A percentile compares a stretch with the other conserved stretches of the same genome.
These are phyloP conservation scores for Sebastes diaconus DNA, from an alignment of 2,797 vertebrate genomes.

Conservation along the genomic window DNA sequence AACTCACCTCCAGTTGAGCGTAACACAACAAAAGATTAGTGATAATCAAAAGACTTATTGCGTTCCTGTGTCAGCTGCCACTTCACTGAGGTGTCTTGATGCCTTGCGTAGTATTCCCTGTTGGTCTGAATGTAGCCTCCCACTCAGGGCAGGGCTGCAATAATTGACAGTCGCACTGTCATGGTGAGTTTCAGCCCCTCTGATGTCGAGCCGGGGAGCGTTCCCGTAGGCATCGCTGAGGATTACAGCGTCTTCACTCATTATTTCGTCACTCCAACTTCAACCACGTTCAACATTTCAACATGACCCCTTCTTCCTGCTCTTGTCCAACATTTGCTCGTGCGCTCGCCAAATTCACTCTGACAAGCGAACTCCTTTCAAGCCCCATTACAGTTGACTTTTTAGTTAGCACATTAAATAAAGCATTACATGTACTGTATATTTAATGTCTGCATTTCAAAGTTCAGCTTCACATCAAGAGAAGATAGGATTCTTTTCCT, in stretches of 20 bases:
- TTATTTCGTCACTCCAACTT: constrained; percentile 75
- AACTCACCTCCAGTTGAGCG: constrained; percentile 43
- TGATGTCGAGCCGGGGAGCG: constrained; percentile 59
- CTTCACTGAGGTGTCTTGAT: constrained; percentile 39
- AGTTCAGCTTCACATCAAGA: neutral
- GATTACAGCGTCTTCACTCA: constrained; percentile 70
- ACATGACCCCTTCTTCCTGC: constrained; percentile 40
- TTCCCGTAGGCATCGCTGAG: constrained; percentile 45
- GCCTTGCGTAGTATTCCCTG: constrained; percentile 26
- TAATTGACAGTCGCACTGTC: constrained; percentile 60
- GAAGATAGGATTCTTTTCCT: neutral
- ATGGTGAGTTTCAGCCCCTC: constrained; percentile 56
- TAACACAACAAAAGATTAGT: constrained; percentile 31
- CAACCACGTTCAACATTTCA: constrained; percentile 56
- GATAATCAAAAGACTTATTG: constrained; percentile 32
- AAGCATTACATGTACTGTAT: neutral
- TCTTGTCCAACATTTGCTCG: constrained; percentile 25
- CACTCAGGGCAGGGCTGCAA: constrained; percentile 47
- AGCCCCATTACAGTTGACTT: constrained; percentile 7
- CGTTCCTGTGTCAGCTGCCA: constrained; percentile 29
- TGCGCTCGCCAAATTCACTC: constrained; percentile 26
- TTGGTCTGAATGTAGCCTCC: constrained; percentile 39
- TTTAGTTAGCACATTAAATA: constrained; percentile 20
- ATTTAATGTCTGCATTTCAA: neutral
- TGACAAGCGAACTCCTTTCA: constrained; percentile 18